Conservation (phyloP, 2,113 vertebrate species). For the Dicentrarchus labrax region DNA sequence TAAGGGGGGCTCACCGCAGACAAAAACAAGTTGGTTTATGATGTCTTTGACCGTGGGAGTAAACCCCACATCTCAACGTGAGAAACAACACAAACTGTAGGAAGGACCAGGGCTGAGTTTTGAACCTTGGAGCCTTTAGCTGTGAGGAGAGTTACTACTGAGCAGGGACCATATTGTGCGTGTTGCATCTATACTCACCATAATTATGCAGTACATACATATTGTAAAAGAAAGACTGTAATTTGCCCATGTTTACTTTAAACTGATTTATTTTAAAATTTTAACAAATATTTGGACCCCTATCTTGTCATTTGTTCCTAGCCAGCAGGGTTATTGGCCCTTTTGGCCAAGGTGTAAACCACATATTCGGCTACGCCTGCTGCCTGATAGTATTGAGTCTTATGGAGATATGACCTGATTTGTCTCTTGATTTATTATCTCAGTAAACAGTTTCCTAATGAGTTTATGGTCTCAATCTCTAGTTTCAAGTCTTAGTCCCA, state of each 20-base stretch:
- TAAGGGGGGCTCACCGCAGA: too few species aligned
- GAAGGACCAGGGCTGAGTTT: not conserved
- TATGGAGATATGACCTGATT: too few species aligned
- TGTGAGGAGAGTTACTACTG: too few species aligned
- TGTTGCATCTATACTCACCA: not conserved
- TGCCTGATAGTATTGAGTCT: too few species aligned
- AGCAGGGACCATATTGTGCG: too few species aligned
- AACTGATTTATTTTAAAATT: not conserved
- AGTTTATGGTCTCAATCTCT: too few species aligned
- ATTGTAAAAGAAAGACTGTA: not conserved
- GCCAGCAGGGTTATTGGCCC: not conserved
- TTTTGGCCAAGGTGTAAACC: not conserved
- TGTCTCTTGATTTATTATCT: too few species aligned
- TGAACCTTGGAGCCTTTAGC: too few species aligned
- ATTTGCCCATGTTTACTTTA: not conserved
- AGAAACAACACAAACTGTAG: not conserved
- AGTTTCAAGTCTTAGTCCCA: too few species aligned
- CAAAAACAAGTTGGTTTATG: too few species aligned
- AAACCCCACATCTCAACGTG: not conserved
- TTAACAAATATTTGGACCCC: not conserved
- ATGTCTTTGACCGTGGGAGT: not conserved
- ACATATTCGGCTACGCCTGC: not conserved
- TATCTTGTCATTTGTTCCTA: not conserved
- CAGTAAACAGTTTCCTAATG: too few species aligned
- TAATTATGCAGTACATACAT: not conserved